phyloP scores from a whole-genome alignment of 2,888 invertebrate species.

The Morpho achilles region DNA sequence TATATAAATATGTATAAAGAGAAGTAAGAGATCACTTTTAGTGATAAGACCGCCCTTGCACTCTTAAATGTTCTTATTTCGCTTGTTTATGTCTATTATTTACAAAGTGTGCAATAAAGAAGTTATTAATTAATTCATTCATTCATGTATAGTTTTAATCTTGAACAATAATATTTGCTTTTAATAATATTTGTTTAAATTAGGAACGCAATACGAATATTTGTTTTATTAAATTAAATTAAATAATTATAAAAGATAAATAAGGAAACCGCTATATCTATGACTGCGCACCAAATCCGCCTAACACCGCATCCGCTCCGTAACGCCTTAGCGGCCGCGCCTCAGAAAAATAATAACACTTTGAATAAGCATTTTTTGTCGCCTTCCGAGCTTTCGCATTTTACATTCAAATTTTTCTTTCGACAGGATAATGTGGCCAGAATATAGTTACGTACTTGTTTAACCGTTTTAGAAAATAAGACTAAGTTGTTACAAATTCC shows the following conservation, averaged over 20 bases:
- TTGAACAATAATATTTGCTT: too few relatives aligned
- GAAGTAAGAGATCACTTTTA: too few relatives aligned
- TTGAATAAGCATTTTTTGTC: conserved; percentile 72
- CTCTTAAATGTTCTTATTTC: too few relatives aligned
- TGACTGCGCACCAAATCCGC: conserved; percentile 26
- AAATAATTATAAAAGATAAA: background rate
- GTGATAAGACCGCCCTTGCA: too few relatives aligned
- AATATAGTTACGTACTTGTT: conserved; percentile 4
- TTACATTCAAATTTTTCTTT: conserved; percentile 50
- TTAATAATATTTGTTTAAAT: too few relatives aligned
- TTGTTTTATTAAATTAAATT: too few relatives aligned
- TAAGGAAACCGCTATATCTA: conserved; percentile 34
- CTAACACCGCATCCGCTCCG: conserved; percentile 38
- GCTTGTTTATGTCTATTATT: too few relatives aligned
- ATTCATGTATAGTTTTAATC: too few relatives aligned
- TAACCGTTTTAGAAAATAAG: background rate
- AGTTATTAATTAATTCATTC: too few relatives aligned
- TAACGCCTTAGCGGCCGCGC: conserved; percentile 40
- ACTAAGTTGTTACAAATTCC: too few relatives aligned
- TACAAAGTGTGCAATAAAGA: too few relatives aligned
- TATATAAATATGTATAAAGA: too few relatives aligned
- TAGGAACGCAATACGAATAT: background rate
- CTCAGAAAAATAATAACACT: conserved; percentile 72
- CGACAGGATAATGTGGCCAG: conserved; percentile 15
- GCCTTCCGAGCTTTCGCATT: conserved; percentile 39